Percentiles rank a stretch among this genome's conserved stretches.
Conservation (phyloP, 2,113 vertebrate genomes). For the Hippoglossus stenolepis region DNA sequence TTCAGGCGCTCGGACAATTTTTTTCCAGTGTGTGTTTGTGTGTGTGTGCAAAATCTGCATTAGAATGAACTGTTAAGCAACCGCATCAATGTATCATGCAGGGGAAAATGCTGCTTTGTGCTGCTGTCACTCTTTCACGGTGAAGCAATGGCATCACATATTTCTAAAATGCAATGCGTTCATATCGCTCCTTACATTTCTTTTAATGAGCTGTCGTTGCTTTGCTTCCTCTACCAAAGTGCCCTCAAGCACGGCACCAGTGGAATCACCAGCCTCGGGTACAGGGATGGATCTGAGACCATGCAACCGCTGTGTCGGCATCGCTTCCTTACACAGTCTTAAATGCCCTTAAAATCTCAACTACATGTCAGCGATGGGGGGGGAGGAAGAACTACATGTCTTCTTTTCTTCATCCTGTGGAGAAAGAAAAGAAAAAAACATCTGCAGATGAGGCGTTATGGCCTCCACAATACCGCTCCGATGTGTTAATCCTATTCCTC, state of each 20-base stretch:
- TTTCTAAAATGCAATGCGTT: neutral
- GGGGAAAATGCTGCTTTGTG: neutral
- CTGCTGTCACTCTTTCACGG: neutral
- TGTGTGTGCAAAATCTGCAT: neutral
- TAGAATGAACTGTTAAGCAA: neutral
- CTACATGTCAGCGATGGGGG: neutral
- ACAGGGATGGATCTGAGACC: neutral
- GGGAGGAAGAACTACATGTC: neutral
- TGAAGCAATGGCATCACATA: neutral
- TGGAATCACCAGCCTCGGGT: constrained; percentile 8
- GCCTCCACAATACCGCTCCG: constrained; percentile 1
- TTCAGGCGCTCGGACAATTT: too few species aligned
- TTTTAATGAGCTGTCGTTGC: neutral
- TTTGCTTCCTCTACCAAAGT: neutral
- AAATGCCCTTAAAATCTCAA: constrained; percentile 18
- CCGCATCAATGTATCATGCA: neutral
- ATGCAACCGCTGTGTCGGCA: neutral
- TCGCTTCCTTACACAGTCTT: constrained; percentile 11
- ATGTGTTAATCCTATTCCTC: constrained; percentile 49
- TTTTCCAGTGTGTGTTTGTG: neutral
- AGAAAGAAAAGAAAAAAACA: neutral
- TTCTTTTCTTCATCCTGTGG: constrained; percentile 21
- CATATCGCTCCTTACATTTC: neutral
- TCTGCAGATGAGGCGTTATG: constrained; percentile 33
- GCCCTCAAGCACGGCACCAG: neutral